Conservation (phyloP, 2,113 vertebrate genomes). For the Mirounga angustirostris region DNA sequence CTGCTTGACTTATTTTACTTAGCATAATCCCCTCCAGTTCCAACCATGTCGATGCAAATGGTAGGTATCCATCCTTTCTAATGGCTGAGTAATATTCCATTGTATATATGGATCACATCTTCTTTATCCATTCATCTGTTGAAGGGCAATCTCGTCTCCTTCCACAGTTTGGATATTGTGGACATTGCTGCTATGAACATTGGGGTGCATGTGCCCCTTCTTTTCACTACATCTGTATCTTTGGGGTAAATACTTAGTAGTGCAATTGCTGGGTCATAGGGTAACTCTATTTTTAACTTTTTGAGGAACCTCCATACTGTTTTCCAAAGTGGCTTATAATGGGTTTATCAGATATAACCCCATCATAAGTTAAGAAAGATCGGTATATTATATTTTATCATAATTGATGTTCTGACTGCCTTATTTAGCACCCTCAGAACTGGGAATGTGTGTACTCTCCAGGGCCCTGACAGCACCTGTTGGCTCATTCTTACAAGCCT, state of each 20-base stretch:
- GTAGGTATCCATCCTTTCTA: neutral
- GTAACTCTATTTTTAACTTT: neutral
- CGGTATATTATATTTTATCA: neutral
- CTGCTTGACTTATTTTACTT: neutral
- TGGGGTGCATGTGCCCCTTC: neutral
- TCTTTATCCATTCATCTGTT: neutral
- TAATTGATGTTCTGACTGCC: neutral
- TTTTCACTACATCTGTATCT: neutral
- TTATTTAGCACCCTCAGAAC: neutral
- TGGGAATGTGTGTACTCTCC: neutral
- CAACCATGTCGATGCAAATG: neutral
- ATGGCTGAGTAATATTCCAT: neutral
- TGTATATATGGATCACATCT: neutral
- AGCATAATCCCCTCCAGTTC: neutral
- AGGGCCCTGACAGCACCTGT: neutral
- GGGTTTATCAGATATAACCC: neutral
- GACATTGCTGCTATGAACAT: neutral
- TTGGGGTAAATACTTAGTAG: neutral
- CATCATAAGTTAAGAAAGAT: neutral
- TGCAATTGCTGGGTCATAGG: neutral
- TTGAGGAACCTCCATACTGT: neutral
- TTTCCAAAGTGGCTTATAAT: neutral
- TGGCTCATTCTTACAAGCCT: neutral
- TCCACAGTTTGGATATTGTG: neutral
- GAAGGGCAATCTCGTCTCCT: neutral